Base-by-base conservation (phyloP, 2,797 vertebrate genomes). In the Ptychobarbus kaznakovi region DNA sequence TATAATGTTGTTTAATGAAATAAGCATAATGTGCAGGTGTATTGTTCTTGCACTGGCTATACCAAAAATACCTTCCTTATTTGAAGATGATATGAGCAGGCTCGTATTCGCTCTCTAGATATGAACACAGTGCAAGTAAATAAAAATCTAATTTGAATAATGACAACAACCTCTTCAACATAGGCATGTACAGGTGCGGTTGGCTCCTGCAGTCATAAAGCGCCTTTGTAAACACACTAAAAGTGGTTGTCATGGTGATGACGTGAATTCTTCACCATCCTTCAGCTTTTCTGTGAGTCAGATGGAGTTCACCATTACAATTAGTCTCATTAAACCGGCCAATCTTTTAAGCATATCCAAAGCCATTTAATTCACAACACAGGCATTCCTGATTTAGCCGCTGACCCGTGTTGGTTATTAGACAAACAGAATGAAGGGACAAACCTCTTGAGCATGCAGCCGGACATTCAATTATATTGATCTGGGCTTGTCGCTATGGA, bases 401-500 rank as follows among this genome's bases (percentile, higher is more conserved):
- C 74, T 66, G 56, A 56, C 40, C 40, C 53, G 58, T 53, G 68
- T 40, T 79, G 40, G 32, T 78, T 32, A 76, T 63, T 40, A 35
- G 63, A 70, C 35, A 51, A 61, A 75, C 58, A 18, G 8, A 38
- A 68, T 49, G 10, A 46, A 83, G 51, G 40, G 25, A 53, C 25
- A 12, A 72, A 77, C 46, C 15, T 81, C 65, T 76, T 53, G 76
- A 76, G 74, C 63, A 28, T 56, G 25, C 28, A 32, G 53, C 68
- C 51, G 20, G 35, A 70, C 42, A 16, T 53, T 80, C 49, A 40
- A 85, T 77, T 87, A 66, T 83, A 90, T 84, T 79, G 81, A 88
- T 88, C 81, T 76, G 38, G 83, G 80, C 44, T 75, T 13, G 89
- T 87, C 68, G 70, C 80, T 85, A 87, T 82, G 86, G 84, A 88